phyloP scores from a whole-genome alignment of 2,797 vertebrate genomes.

The Falco naumanni region DNA sequence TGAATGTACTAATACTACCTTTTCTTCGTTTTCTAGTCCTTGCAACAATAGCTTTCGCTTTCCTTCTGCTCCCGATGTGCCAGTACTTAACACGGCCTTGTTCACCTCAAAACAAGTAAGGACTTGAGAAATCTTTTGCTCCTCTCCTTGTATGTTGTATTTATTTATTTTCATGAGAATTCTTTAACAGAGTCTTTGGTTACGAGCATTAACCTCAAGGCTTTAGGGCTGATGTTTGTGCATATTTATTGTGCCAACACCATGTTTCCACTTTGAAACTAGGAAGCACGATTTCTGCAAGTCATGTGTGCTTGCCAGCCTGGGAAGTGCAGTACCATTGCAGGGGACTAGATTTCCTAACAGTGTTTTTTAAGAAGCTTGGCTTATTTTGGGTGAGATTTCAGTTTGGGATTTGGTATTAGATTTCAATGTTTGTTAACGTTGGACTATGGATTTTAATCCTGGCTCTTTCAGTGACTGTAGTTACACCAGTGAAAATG shows the following conservation, averaged over 20 bases:
- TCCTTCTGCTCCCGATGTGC: conserved; percentile 99
- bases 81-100: conserved; percentile 99
- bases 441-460: not conserved
- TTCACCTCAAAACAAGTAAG: conserved; percentile 99
- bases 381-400: not conserved
- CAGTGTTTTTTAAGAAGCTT: not conserved
- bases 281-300: not conserved
- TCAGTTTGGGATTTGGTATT: not conserved
- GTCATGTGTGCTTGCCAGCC: not conserved
- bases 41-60: conserved; percentile 98
- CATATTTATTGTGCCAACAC: not conserved
- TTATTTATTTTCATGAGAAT: conserved; percentile 4
- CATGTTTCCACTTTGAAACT: not conserved
- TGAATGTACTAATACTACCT: conserved; percentile 42
- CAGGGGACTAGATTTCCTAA: not conserved
- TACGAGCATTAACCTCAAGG: not conserved
- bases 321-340: not conserved
- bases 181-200: not conserved
- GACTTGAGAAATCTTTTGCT: conserved; percentile 17
- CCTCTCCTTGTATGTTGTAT: not conserved
- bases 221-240: not conserved
- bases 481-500: not conserved
- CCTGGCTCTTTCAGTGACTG: not conserved
- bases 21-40: conserved; percentile 85
- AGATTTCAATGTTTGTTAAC: not conserved